Evolutionary conservation across 2,113 vertebrate genomes (phyloP).

Genomic region (Macquaria ambigua): DNA sequence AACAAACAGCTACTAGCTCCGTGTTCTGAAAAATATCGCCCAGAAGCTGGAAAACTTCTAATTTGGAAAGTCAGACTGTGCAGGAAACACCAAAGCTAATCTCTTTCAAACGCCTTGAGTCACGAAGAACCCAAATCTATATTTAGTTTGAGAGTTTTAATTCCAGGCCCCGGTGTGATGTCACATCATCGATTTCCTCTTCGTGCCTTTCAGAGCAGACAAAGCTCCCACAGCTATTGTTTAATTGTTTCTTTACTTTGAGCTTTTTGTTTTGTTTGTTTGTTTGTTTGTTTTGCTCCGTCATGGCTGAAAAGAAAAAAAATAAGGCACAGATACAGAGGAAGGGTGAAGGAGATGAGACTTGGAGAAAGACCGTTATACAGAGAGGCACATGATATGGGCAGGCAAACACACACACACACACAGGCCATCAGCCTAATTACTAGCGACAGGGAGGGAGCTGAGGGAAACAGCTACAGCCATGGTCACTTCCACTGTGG

Average conservation of each 20-base stretch:
- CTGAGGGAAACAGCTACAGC: conserved; percentile 70
- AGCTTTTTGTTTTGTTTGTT: conserved; percentile 12
- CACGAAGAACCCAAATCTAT: conserved; percentile 60
- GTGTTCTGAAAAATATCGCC: conserved; percentile 34
- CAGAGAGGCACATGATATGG: conserved; percentile 49
- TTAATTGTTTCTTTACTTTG: conserved; percentile 46
- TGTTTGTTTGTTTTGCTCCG: conserved; percentile 8
- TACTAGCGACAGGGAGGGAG: conserved; percentile 73
- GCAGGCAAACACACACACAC: conserved; percentile 4
- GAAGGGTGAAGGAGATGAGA: conserved; percentile 53
- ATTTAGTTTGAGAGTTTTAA: conserved; percentile 69
- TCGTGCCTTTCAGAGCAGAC: conserved; percentile 45
- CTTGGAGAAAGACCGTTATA: conserved; percentile 43
- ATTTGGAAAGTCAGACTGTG: conserved; percentile 60
- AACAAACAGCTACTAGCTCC: conserved; percentile 28
- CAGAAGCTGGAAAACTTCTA: conserved; percentile 40
- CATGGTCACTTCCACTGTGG: conserved; percentile 69
- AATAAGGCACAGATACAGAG: neutral
- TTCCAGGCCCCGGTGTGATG: conserved; percentile 52
- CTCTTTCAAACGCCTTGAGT: conserved; percentile 52
- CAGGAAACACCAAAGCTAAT: conserved; percentile 61
- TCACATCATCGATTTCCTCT: conserved; percentile 57
- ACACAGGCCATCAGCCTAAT: conserved; percentile 77
- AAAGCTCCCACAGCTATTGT: conserved; percentile 52
- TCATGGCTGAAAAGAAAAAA: conserved; percentile 37